Evolutionary conservation across 2,113 vertebrate genomes (phyloP).

Genomic region (Dasyprocta punctata): DNA sequence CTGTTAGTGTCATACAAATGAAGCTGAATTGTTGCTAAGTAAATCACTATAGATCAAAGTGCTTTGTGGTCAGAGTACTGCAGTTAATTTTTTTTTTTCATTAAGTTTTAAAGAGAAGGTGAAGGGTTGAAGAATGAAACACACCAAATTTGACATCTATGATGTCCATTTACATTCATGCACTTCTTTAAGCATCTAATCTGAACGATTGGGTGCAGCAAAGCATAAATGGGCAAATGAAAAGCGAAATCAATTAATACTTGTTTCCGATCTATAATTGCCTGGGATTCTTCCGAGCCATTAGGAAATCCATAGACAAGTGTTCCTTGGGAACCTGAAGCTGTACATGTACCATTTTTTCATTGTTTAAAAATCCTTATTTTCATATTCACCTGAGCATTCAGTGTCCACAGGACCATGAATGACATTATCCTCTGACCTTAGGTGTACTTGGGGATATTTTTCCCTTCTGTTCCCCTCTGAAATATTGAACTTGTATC

Average conservation of each 20-base stretch:
- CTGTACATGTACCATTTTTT: no score
- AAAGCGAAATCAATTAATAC: constrained; percentile 25
- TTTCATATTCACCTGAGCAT: neutral
- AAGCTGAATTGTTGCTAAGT: constrained; percentile 76
- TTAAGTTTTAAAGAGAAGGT: constrained; percentile 80
- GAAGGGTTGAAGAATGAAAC: constrained; percentile 63
- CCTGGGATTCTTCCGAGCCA: neutral
- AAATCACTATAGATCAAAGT: constrained; percentile 70
- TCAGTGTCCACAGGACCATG: neutral
- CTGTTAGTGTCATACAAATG: constrained; percentile 77
- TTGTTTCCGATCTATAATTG: constrained; percentile 43
- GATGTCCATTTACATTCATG: constrained; percentile 51
- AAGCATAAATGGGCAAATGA: constrained; percentile 20
- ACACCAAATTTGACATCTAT: constrained; percentile 59
- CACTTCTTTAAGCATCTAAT: neutral
- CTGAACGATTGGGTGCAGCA: neutral
- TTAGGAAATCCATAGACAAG: neutral
- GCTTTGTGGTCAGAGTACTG: constrained; percentile 77
- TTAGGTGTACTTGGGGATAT: neutral
- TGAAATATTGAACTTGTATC: neutral
- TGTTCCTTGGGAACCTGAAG: neutral
- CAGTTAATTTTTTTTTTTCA: constrained; percentile 75
- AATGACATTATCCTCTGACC: neutral
- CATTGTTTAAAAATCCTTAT: neutral
- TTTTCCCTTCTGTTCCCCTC: neutral